Base-by-base conservation (phyloP, 2,797 vertebrate species). In the Carapus acus region DNA sequence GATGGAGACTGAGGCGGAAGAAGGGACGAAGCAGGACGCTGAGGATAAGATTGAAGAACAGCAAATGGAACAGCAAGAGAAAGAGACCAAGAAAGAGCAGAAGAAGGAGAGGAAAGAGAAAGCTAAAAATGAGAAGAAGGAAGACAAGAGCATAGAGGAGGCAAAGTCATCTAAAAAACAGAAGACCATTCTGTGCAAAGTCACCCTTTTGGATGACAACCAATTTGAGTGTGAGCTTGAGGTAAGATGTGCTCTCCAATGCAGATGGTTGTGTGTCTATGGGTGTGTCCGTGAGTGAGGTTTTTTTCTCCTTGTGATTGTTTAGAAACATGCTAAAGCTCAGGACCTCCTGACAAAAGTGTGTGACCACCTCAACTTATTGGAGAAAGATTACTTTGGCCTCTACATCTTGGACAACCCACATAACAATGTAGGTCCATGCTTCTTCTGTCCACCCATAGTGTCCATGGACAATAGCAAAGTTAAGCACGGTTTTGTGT, bases 301-400 rank as follows among this genome's bases (percentile, higher is more conserved):
- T 1, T 7, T 19, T 13, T 29, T 29, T 38, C 3, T 36, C 13
- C 47, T 5, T 48, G 19, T 44, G 29, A 51, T 12, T 6, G n/a
- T 65, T 23, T 79, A 99, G 96, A 99, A 94, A 91, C 92, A 97
- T 5, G 90, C 92, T 46, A 92, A 94, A 77, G 94, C 90, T 18
- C 93, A 94, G 66, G 93, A 97, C 49, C 86, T 99, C 14, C 85
- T 98, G 43, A 88, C 85, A 42, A 92, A 92, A 79, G 95, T 97
- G 50, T 97, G 91, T 18, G 91, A 96, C 60, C 92, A 98, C 57
- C 89, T 96, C 77, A 93, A 97, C 81, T 91, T 99, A 50, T 72
- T 98, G 83, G 96, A 99, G 85, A 95, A 91, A 75, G 96, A 98
- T 81, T 99, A 98, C 78, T 99, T 92, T 81, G 88, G 93, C 48